Evolutionary conservation across 2,888 invertebrate genomes (phyloP), one percentile per base, ranked within the genome.

Genomic region (Dryococelus australis): DNA sequence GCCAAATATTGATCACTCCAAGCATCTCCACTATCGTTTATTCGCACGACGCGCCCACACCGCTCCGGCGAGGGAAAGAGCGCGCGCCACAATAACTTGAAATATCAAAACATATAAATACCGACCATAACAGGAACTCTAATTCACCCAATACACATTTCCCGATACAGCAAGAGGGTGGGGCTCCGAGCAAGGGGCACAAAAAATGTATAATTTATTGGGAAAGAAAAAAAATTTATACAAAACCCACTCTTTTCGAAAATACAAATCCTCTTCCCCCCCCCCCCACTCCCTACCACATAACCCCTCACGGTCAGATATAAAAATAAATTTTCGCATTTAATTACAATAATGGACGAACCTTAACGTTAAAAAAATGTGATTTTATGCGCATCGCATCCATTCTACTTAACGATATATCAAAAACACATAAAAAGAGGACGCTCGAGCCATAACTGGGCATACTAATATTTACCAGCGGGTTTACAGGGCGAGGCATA

Each of bases 321-420:
- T 65, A 65, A 65, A 65, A 65, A 65, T 65, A 65, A 65, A 65
- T 65, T 10, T n/a, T 65, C 65, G 65, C 65, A 65, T 65, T 65
- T 65, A 65, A 65, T 65, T 65, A 65, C 65, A 65, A 65, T 65
- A 65, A 65, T 65, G 65, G 65, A 65, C 65, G 24, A 65, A 65
- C 65, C 65, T 65, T 65, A 65, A 65, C 65, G 65, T 65, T 65
- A 65, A 65, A 65, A 65, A 65, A 65, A 87, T 88, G 85, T 88
- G 88, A 88, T 88, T 88, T 87, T 88, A 88, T 88, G 86, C 88
- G 81, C 85, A 81, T 85, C 86, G 85, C 88, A 88, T 88, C 85
- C 88, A 88, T 88, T 88, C 87, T 88, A 88, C 88, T 88, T 88
- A 88, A 88, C 88, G 88, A 88, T 88, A 88, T 88, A 88, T 88